Conservation (phyloP, 2,888 invertebrate species). For the Mesorhabditis spiculigera region DNA sequence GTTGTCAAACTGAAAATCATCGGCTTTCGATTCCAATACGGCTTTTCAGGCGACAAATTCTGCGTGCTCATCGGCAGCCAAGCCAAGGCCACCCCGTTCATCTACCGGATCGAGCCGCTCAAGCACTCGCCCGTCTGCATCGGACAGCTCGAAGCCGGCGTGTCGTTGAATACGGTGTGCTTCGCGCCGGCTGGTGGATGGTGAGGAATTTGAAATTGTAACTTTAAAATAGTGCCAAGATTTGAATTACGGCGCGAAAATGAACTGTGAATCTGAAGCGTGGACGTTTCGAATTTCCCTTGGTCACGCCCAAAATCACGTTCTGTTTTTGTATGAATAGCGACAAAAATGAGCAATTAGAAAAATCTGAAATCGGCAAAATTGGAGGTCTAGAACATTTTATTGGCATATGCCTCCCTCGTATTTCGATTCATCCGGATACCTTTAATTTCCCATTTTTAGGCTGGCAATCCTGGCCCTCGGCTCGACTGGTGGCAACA, state of each 20-base stretch:
- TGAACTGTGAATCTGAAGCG: too few species aligned
- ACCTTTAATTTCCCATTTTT: constrained; percentile 32
- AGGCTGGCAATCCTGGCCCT: constrained; percentile 61
- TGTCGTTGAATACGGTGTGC: constrained; percentile 44
- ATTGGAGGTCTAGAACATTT: neutral
- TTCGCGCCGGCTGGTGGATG: constrained; percentile 29
- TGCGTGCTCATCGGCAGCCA: constrained; percentile 82
- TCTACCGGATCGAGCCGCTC: constrained; percentile 50
- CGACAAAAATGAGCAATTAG: too few species aligned
- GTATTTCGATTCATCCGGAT: constrained; percentile 62
- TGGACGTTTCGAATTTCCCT: too few species aligned
- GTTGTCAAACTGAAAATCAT: neutral
- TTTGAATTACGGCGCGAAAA: too few species aligned
- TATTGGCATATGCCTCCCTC: constrained; percentile 65
- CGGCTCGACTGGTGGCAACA: constrained; percentile 46
- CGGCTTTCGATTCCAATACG: too few species aligned
- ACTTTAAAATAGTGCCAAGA: too few species aligned
- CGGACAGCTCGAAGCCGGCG: constrained; percentile 50
- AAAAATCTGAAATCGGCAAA: too few species aligned
- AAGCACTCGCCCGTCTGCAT: constrained; percentile 45
- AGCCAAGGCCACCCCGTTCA: constrained; percentile 48
- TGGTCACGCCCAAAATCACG: too few species aligned
- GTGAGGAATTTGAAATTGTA: neutral
- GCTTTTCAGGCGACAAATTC: constrained; percentile 80
- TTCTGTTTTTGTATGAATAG: too few species aligned